Evolutionary conservation across 2,888 invertebrate species (phyloP).

Genomic region (Polydrusus cervinus): DNA sequence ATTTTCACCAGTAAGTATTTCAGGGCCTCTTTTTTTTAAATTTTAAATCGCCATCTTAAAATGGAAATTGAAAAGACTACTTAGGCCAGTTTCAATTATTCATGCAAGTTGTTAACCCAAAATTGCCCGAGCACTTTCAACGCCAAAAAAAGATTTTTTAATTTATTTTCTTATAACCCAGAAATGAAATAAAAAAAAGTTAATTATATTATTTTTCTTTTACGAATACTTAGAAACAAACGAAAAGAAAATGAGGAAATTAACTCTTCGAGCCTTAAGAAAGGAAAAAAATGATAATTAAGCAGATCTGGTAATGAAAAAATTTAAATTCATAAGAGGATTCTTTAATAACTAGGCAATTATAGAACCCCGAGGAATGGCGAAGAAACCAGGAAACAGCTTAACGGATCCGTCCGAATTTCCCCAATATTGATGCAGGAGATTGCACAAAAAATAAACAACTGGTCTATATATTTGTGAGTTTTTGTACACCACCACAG

Average conservation of each 20-base stretch:
- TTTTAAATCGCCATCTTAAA: neutral
- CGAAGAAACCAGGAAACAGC: slow-evolving; percentile 13
- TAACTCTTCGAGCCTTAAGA: slow-evolving; percentile 22
- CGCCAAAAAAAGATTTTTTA: slow-evolving; percentile 7
- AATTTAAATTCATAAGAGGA: slow-evolving; percentile 26
- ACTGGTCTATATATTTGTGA: too few relatives aligned
- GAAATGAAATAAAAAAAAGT: slow-evolving; percentile 20
- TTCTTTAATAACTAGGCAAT: slow-evolving; percentile 19
- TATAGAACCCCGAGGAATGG: slow-evolving; percentile 6
- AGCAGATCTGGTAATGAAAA: slow-evolving; percentile 25
- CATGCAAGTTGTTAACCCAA: neutral
- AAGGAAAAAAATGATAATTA: slow-evolving; percentile 27
- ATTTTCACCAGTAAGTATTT: too few relatives aligned
- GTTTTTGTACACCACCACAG: too few relatives aligned
- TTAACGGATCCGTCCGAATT: neutral
- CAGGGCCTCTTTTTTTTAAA: too few relatives aligned
- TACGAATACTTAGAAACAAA: slow-evolving; percentile 22
- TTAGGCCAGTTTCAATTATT: neutral
- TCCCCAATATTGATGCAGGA: neutral
- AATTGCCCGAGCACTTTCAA: slow-evolving; percentile 9
- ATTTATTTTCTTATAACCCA: slow-evolving; percentile 19
- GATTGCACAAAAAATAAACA: too few relatives aligned
- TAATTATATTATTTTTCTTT: slow-evolving; percentile 26
- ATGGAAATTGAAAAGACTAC: neutral
- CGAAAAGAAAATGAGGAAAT: slow-evolving; percentile 22